These are phyloP conservation scores for Prionailurus viverrinus DNA, from an alignment of 2,113 vertebrate species.

Conservation along the genomic window DNA sequence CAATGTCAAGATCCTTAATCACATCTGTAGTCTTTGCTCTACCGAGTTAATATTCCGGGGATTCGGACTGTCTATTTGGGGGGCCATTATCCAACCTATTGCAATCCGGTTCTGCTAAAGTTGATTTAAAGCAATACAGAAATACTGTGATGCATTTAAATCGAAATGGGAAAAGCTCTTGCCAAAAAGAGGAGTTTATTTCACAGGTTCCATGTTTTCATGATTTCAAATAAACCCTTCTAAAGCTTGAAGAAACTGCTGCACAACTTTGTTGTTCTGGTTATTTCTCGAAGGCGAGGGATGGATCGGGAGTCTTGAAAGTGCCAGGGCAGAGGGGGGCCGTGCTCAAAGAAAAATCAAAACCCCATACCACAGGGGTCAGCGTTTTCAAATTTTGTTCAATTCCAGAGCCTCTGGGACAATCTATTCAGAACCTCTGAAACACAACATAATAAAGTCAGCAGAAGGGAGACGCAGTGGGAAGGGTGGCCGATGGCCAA, in stretches of 20 bases:
- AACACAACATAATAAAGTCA: background rate
- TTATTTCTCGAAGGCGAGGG: background rate
- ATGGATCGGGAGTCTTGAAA: background rate
- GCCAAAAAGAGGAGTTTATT: background rate
- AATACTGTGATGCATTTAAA: background rate
- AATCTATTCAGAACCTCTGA: slow-evolving; percentile 42
- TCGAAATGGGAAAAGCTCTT: background rate
- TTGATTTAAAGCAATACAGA: background rate
- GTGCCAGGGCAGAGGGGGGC: background rate
- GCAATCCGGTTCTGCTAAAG: background rate
- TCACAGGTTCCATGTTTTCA: background rate
- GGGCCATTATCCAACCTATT: background rate
- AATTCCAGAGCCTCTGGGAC: background rate
- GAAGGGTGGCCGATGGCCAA: slow-evolving; percentile 20
- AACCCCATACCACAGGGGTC: background rate
- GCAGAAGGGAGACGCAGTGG: background rate
- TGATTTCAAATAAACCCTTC: background rate
- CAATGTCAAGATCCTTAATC: background rate
- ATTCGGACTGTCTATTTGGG: background rate
- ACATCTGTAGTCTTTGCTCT: background rate
- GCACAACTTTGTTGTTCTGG: background rate
- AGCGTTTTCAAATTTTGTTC: background rate
- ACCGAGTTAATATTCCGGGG: background rate
- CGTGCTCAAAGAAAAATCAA: background rate
- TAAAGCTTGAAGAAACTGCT: background rate